These are phyloP conservation scores for Clarias laeviceps DNA, from an alignment of 2,797 vertebrate species.

Conservation along the genomic window DNA sequence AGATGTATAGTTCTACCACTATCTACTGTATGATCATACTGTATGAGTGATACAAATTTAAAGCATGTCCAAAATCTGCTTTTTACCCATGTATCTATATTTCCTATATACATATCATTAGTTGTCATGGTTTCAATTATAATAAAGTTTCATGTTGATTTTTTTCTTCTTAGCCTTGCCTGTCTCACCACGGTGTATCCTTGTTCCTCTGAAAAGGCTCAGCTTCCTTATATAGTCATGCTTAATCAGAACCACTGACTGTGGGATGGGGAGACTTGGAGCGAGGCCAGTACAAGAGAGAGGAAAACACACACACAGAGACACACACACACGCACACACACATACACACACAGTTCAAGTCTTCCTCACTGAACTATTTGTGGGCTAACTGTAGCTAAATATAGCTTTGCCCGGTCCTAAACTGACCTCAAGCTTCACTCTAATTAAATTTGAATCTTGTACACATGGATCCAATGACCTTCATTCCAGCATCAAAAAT, in stretches of 20 bases:
- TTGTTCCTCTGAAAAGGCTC: background rate
- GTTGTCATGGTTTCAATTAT: background rate
- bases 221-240: slow-evolving; percentile 51
- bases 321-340: background rate
- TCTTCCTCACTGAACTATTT: background rate
- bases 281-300: slow-evolving; percentile 32
- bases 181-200: background rate
- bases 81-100: background rate
- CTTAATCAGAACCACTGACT: slow-evolving; percentile 30
- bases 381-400: background rate
- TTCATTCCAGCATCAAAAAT: background rate
- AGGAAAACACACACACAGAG: background rate
- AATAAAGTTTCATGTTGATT: background rate
- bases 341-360: background rate
- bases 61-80: too few species aligned
- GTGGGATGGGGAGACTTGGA: slow-evolving; percentile 38
- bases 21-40: too few species aligned
- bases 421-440: background rate
- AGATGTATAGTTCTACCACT: too few species aligned
- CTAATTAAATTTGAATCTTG: background rate
- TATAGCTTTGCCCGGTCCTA: background rate
- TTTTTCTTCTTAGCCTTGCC: background rate
- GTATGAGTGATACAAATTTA: too few species aligned
- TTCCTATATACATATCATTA: background rate
- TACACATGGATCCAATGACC: background rate